phyloP scores from a whole-genome alignment of 92 coral and sea anemone genomes.

The Porites divaricata region DNA sequence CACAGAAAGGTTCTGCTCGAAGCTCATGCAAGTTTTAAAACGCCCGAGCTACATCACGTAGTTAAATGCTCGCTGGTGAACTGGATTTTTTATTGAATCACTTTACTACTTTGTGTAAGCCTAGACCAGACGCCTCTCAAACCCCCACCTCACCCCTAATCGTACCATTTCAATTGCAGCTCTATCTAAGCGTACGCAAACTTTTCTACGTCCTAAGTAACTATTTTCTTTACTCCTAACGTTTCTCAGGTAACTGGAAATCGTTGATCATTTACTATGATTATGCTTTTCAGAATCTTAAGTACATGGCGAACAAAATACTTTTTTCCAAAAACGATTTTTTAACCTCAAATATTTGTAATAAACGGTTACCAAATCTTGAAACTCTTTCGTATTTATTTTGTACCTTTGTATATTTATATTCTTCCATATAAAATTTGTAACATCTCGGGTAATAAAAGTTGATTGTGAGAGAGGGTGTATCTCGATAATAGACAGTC shows the following conservation, averaged over 20 bases:
- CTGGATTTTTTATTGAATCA: background rate
- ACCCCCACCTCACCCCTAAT: background rate
- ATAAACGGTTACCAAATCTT: conserved; percentile 35
- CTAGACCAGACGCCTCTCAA: background rate
- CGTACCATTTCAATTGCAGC: background rate
- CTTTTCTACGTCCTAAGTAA: background rate
- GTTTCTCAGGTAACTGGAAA: background rate
- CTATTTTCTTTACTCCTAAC: background rate
- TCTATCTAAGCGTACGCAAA: background rate
- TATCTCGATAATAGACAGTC: conserved; percentile 11
- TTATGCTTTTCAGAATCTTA: background rate
- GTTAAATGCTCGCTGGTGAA: background rate
- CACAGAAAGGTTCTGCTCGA: background rate
- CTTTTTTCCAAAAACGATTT: conserved; percentile 44
- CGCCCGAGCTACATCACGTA: background rate
- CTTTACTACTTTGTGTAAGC: background rate
- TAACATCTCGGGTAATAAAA: conserved; percentile 40
- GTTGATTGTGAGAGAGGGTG: conserved; percentile 32
- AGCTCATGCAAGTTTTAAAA: background rate
- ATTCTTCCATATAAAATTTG: conserved; percentile 54
- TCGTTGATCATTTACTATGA: background rate
- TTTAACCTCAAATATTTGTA: conserved; percentile 46
- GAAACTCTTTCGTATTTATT: conserved; percentile 56
- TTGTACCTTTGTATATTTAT: conserved; percentile 61
- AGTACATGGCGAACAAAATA: background rate